Evolutionary conservation across 2,888 invertebrate species (phyloP), one percentile per base, ranked within the genome.

Genomic region (Dorcus hopei): DNA sequence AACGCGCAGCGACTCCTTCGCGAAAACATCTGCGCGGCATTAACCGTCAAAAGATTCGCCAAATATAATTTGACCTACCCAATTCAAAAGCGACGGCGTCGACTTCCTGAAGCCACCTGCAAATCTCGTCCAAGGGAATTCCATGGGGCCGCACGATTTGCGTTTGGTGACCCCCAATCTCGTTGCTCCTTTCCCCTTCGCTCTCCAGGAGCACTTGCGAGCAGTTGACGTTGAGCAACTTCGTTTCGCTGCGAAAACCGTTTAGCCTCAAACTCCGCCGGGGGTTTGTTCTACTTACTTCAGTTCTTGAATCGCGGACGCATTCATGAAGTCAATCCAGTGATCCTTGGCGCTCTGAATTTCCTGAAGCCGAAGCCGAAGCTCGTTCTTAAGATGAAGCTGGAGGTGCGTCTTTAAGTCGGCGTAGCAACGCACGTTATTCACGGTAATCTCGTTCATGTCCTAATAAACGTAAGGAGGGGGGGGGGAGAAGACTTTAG

Each of bases 361-460:
- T 45, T 56, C 53, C 11, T 51, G 19, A 5, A 56, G 23, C 39
- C 41, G 50, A 3, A 53, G 19, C 11, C 60, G 39, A 26, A 49
- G 40, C 9, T 60, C 57, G 19, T 60, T 54, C 40, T 53, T 38
- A n/a, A 60, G 38, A 9, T 57, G 52, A 11, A 57, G 38, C 26
- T 39, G 19, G 1, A 60, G 41, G 8, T 57, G 9, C 6, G 23
- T 16, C 38, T 54, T 57, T 23, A 60, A 38, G 8, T 53, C 53
- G 16, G 26, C 41, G 41, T 60, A 60, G 26, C 38, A 39, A 9
- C 57, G 49, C 39, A 57, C 26, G 47, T 60, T 60, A 40, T 38
- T 54, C 43, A 60, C 19, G 9, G 60, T 60, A 16, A 53, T 54
- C 39, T 56, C 49, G 14, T 60, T 60, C 38, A 60, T 57, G 45